phyloP scores from a whole-genome alignment of 2,113 vertebrate genomes.

The Terrapene triunguis region DNA sequence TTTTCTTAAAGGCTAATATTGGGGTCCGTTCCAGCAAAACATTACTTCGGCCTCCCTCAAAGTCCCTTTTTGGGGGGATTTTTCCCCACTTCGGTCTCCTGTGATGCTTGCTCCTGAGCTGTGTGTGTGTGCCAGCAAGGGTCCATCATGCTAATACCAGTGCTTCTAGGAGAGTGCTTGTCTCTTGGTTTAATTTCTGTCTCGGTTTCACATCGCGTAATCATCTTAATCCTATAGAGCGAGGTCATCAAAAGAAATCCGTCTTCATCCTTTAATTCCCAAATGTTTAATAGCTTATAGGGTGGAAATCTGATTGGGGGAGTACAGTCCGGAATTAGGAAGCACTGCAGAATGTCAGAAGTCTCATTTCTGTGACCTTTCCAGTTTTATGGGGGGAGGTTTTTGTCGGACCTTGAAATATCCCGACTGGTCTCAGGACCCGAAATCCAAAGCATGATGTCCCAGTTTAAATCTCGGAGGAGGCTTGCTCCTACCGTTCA shows the following conservation, averaged over 20 bases:
- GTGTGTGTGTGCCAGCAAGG: background rate
- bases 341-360: background rate
- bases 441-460: background rate
- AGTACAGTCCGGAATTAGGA: background rate
- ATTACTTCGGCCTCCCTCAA: background rate
- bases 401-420: background rate
- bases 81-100: background rate
- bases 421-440: background rate
- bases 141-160: background rate
- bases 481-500: background rate
- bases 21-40: background rate
- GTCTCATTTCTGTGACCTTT: background rate
- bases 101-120: background rate
- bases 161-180: background rate
- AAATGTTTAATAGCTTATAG: background rate
- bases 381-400: too few species aligned
- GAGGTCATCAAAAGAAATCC: slow-evolving; percentile 61
- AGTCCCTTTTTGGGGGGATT: background rate
- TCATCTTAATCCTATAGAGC: slow-evolving; percentile 55
- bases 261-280: slow-evolving; percentile 66
- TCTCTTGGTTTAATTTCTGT: slow-evolving; percentile 64
- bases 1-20: background rate
- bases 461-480: background rate
- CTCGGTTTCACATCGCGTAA: slow-evolving; percentile 59
- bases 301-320: background rate